Evolutionary conservation across 2,113 vertebrate genomes (phyloP).

Genomic region (Danio rerio): DNA sequence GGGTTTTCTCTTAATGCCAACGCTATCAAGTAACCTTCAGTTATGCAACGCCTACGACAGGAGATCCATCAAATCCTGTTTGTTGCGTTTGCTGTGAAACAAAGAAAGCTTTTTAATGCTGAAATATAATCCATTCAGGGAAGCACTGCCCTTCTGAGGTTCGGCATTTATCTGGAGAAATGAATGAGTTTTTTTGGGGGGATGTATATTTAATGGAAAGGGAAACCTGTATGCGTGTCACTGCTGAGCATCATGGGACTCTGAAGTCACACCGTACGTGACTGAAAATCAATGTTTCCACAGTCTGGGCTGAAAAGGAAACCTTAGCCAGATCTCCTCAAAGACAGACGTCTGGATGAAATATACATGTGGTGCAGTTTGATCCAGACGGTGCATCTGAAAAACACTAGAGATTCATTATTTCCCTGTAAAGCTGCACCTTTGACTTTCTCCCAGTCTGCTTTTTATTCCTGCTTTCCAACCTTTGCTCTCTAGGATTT

Average conservation of each 20-base stretch:
- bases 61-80: constrained; percentile 12
- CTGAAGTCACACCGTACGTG: constrained; percentile 63
- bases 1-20: background rate
- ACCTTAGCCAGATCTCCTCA: constrained; percentile 49
- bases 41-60: background rate
- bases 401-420: background rate
- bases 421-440: constrained; percentile 63
- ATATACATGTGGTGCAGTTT: constrained; percentile 71
- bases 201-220: constrained; percentile 67
- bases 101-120: constrained; percentile 31
- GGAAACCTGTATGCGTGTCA: constrained; percentile 6
- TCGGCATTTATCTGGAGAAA: constrained; percentile 19
- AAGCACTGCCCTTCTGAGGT: background rate
- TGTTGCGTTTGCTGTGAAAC: constrained; percentile 24
- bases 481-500: constrained; percentile 5
- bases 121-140: constrained; percentile 28
- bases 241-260: constrained; percentile 65
- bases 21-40: background rate
- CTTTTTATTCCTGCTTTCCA: background rate
- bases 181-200: constrained; percentile 42
- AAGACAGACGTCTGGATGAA: constrained; percentile 64
- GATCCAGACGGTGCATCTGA: constrained; percentile 46
- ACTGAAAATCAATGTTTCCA: constrained; percentile 73
- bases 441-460: background rate
- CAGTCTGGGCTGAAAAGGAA: constrained; percentile 62